Base-by-base conservation (phyloP, 1,140 invertebrate species). In the Gryon sp. region DNA sequence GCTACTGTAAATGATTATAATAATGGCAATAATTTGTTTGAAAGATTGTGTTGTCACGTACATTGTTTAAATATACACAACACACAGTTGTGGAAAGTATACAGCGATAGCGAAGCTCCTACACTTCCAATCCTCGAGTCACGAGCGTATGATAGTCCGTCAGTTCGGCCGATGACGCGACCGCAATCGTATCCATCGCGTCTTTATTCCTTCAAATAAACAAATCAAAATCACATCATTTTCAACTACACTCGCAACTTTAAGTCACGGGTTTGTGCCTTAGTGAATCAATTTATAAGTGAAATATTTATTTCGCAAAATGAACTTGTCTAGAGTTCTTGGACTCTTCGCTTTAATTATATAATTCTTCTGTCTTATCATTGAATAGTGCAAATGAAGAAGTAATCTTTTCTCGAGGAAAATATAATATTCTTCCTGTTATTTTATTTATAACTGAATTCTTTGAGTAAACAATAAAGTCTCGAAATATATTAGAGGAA, bases 91-190 rank as follows among this genome's bases (percentile, higher is more conserved):
- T 69, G 52, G 65, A 69, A 69, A 59, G 65, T 59, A n/a, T n/a
- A 19, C 40, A 46, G 63, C 18, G 63, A 68, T 68, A 68, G 50
- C 50, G 63, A 55, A 46, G 63, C 52, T 55, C 40, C 32, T 69
- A 69, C 65, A 55, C 52, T 40, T 69, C 32, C 43, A 50, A 69
- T n/a, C n/a, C n/a, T n/a, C n/a, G n/a, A n/a, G 65, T 69, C 65
- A 69, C 52, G 43, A 69, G 52, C 32, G 32, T 40, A n/a, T n/a
- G 43, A 69, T 57, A 30, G 20, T 69, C 65, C n/a, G n/a, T n/a
- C n/a, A 69, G 65, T 69, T 59, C 52, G 20, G 32, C 20, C 41
- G 62, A 53, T 66, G 48, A 59, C 65, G 65, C 41, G 32, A 52
- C 41, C 32, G 26, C 43, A 69, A 40, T 38, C 52, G 65, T 32